A percentile compares a stretch with the other conserved stretches of the same genome.
Conservation (phyloP, 2,113 vertebrate species). For the Apteryx mantelli region DNA sequence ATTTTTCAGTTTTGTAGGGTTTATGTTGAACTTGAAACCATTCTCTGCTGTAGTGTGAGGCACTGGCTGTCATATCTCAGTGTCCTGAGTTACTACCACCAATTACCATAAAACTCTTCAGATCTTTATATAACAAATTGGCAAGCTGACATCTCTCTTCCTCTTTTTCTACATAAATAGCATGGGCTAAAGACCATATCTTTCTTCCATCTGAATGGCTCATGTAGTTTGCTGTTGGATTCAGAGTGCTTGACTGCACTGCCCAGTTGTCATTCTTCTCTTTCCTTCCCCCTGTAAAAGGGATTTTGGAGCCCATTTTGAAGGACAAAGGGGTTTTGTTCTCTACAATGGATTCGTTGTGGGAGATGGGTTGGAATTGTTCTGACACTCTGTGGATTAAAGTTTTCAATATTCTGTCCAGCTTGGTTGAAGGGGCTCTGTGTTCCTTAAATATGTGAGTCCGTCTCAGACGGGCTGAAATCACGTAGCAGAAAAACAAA, state of each 20-base stretch:
- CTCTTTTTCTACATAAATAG: not conserved
- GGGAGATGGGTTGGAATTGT: slow-evolving; percentile 15
- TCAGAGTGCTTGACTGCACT: not conserved
- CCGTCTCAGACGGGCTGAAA: not conserved
- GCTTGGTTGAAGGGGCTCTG: not conserved
- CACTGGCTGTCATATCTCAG: not conserved
- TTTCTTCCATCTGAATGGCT: not conserved
- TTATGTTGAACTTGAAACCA: not conserved
- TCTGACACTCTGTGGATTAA: not conserved
- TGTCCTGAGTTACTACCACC: not conserved
- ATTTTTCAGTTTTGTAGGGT: not conserved
- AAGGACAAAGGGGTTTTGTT: slow-evolving; percentile 47
- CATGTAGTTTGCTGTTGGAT: not conserved
- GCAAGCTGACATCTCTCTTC: not conserved
- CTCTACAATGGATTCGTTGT: slow-evolving; percentile 34
- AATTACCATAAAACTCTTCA: not conserved
- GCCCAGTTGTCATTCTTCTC: not conserved
- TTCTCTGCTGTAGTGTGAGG: not conserved
- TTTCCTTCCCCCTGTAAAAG: not conserved
- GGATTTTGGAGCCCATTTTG: not conserved
- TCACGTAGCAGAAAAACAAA: not conserved
- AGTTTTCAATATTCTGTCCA: not conserved
- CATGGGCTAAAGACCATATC: not conserved
- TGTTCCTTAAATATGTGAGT: not conserved
- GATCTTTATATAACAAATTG: not conserved